Percentiles rank a stretch among this genome's conserved stretches.
Evolutionary conservation across 2,113 vertebrate genomes (phyloP).

Genomic region (Ibidorhyncha struthersii): DNA sequence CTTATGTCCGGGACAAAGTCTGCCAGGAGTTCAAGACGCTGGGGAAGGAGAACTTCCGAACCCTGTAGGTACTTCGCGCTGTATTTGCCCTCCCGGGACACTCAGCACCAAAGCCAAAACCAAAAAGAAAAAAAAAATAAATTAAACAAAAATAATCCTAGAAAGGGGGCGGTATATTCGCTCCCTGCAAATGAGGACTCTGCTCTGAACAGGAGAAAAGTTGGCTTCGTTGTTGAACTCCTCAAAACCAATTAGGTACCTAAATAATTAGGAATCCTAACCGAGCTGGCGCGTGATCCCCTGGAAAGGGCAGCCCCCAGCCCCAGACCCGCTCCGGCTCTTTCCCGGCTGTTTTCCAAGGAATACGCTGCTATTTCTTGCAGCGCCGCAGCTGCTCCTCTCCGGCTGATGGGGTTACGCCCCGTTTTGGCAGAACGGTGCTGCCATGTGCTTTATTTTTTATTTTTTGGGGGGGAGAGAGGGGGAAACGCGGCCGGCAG

Average conservation of each 20-base stretch:
- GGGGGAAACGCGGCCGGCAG: background rate
- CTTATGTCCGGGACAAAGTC: constrained; percentile 76
- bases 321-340: background rate
- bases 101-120: background rate
- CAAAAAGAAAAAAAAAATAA: background rate
- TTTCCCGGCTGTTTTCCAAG: background rate
- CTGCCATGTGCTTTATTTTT: background rate
- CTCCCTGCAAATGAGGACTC: background rate
- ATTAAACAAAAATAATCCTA: no score
- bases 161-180: background rate
- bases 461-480: background rate
- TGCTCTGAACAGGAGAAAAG: background rate
- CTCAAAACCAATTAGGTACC: background rate
- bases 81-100: fast-evolving
- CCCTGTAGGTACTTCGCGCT: constrained; percentile 68
- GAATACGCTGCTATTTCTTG: fast-evolving
- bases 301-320: background rate
- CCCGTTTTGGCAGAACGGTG: background rate
- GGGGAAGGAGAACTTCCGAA: constrained; percentile 75
- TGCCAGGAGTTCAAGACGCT: constrained; percentile 69
- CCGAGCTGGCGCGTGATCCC: background rate
- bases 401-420: fast-evolving
- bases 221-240: background rate
- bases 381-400: background rate
- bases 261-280: background rate